These are phyloP conservation scores for Antechinus flavipes DNA, from an alignment of 2,113 vertebrate genomes.

Conservation along the genomic window DNA sequence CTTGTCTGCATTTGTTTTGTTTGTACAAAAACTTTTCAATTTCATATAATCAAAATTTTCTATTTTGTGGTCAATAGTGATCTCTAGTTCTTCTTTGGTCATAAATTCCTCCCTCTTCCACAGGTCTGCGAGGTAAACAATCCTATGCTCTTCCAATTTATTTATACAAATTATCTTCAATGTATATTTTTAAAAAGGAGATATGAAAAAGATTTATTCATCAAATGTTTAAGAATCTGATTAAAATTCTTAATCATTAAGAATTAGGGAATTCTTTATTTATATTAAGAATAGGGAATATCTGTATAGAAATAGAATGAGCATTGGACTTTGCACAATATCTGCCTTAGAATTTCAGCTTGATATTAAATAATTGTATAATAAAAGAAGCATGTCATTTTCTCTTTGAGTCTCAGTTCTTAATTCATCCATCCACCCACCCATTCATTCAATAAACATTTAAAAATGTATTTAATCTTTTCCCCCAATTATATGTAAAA, in stretches of 20 bases:
- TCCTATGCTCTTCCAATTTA: too few relatives aligned
- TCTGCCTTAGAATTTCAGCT: not conserved
- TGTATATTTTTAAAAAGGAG: not conserved
- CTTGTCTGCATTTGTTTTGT: too few relatives aligned
- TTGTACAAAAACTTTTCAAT: too few relatives aligned
- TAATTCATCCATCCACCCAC: not conserved
- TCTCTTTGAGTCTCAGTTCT: not conserved
- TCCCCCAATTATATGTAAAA: not conserved
- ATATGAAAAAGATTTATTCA: not conserved
- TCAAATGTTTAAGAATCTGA: not conserved
- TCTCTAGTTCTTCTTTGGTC: too few relatives aligned
- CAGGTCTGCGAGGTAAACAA: too few relatives aligned
- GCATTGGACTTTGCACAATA: not conserved
- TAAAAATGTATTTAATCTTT: not conserved
- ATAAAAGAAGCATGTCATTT: not conserved
- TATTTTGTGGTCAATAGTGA: too few relatives aligned
- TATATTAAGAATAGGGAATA: not conserved
- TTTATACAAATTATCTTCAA: not conserved
- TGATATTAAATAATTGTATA: not conserved
- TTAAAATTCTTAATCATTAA: not conserved
- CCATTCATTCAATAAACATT: not conserved
- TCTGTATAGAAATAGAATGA: not conserved
- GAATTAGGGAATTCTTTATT: not conserved
- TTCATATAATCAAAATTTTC: too few relatives aligned
- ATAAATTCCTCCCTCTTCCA: too few relatives aligned